These are phyloP conservation scores for Engystomops pustulosus DNA, from an alignment of 2,113 vertebrate genomes.

Conservation along the genomic window DNA sequence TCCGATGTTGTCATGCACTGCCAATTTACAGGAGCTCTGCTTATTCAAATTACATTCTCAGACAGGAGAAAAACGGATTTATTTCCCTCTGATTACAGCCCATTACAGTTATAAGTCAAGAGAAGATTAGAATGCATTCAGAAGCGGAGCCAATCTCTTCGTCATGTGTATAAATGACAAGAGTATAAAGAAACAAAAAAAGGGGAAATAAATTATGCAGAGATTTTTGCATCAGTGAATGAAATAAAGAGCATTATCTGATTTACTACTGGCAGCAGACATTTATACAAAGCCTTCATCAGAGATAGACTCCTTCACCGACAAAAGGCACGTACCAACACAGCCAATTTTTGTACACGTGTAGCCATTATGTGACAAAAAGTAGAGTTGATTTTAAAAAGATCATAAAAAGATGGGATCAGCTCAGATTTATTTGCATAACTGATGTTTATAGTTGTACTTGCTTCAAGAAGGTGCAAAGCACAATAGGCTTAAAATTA, in stretches of 20 bases:
- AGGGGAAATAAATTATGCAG: constrained; percentile 35
- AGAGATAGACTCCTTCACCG: neutral
- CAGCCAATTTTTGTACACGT: neutral
- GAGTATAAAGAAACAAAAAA: constrained; percentile 40
- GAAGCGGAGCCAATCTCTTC: constrained; percentile 38
- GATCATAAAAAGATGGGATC: neutral
- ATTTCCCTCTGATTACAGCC: constrained; percentile 57
- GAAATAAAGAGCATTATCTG: constrained; percentile 41
- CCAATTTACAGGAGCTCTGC: constrained; percentile 44
- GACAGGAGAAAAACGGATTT: constrained; percentile 55
- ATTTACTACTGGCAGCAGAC: constrained; percentile 32
- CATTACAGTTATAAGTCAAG: constrained; percentile 54
- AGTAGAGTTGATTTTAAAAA: neutral
- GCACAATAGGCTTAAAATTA: neutral
- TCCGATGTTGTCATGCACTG: constrained; percentile 49
- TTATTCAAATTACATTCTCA: constrained; percentile 56
- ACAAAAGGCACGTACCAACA: neutral
- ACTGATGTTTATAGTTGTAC: neutral
- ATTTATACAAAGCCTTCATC: constrained; percentile 25
- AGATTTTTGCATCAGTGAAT: constrained; percentile 45
- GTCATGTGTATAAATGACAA: constrained; percentile 56
- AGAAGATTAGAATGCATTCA: constrained; percentile 53
- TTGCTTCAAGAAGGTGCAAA: neutral
- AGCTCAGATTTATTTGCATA: neutral
- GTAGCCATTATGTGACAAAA: neutral